Evolutionary conservation across 2,888 invertebrate genomes (phyloP).

Genomic region (Linhomoeus sp.): DNA sequence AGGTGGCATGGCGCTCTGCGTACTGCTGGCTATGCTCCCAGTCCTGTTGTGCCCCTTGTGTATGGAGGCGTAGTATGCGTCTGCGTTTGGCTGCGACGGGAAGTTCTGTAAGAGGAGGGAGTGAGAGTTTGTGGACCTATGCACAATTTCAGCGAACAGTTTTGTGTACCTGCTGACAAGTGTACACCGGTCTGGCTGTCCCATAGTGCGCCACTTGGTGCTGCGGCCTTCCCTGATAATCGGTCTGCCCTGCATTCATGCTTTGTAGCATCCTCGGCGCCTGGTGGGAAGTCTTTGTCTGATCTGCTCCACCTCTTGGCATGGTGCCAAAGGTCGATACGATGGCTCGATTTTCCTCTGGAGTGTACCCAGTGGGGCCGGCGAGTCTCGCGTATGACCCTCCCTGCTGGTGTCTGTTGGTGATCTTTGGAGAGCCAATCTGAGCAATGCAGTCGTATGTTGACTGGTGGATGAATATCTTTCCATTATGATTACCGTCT

Average conservation of each 20-base stretch:
- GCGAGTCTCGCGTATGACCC: no score
- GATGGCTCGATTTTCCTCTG: neutral
- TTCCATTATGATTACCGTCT: no score
- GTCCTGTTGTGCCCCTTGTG: no score
- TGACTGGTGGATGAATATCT: no score
- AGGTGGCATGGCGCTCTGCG: no score
- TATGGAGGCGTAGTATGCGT: slow-evolving; percentile 1
- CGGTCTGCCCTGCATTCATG: neutral
- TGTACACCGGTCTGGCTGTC: neutral
- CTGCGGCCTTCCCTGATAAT: no score
- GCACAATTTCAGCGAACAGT: no score
- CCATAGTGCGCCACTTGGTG: neutral
- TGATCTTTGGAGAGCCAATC: no score
- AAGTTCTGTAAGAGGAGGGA: neutral
- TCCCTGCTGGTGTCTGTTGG: no score
- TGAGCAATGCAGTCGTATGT: no score
- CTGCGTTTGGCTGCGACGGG: neutral
- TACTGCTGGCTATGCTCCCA: neutral
- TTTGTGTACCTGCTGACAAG: neutral
- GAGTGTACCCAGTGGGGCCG: no score
- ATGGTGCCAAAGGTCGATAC: slow-evolving; percentile 6
- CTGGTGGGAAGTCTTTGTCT: neutral
- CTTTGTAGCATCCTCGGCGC: neutral
- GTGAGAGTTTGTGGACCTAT: no score
- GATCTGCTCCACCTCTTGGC: neutral